These are phyloP conservation scores for Nomada fabriciana DNA, from an alignment of 2,888 invertebrate genomes.

Conservation along the genomic window DNA sequence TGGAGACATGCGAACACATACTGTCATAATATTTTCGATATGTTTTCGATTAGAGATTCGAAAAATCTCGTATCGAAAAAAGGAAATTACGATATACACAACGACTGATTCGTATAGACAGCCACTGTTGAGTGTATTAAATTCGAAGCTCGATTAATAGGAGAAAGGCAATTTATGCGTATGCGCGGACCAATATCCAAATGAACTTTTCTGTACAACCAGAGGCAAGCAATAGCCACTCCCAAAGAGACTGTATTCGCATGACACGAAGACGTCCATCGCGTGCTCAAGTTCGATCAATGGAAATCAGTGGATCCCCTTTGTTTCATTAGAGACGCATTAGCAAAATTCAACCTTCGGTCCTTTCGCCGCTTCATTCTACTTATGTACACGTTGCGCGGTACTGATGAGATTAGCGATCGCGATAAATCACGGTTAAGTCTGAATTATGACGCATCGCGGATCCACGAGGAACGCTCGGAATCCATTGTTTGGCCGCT, in stretches of 20 bases:
- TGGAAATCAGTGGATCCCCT: constrained; percentile 55
- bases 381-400: constrained; percentile 3
- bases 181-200: constrained; percentile 24
- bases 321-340: constrained; percentile 64
- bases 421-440: constrained; percentile 58
- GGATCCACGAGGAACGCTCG: constrained; percentile 16
- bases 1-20: no score
- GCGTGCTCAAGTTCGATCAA: constrained; percentile 49
- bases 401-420: constrained; percentile 54
- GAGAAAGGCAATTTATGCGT: constrained; percentile 52
- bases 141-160: constrained; percentile 36
- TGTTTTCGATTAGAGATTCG: no score
- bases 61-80: no score
- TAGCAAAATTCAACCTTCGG: constrained; percentile 39
- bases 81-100: constrained; percentile 10
- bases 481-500: constrained; percentile 7
- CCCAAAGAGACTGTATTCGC: constrained; percentile 60
- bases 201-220: constrained; percentile 15
- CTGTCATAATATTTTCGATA: no score
- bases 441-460: constrained; percentile 25
- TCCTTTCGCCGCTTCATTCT: constrained; percentile 42
- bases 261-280: constrained; percentile 66
- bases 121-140: constrained; percentile 23
- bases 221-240: constrained; percentile 15
- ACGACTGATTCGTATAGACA: constrained; percentile 32